Evolutionary conservation across 2,888 invertebrate species (phyloP).

Genomic region (Ochropleura plecta): DNA sequence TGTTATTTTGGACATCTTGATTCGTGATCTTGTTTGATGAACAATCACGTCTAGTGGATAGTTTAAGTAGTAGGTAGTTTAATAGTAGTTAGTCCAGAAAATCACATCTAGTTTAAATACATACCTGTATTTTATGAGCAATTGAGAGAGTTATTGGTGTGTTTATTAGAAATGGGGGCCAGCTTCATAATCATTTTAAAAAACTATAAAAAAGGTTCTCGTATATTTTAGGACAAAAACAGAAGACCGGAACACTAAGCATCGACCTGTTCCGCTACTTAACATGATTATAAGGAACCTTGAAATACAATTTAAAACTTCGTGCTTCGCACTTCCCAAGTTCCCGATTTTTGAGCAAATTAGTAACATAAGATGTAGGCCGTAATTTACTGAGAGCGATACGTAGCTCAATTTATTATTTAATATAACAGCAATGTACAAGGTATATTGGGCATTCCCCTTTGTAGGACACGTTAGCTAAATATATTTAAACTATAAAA

Average conservation of each 20-base stretch:
- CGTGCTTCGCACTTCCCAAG: constrained; percentile 56
- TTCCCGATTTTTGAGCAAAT: constrained; percentile 67
- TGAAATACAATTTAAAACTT: constrained; percentile 64
- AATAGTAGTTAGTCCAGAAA: too few relatives aligned
- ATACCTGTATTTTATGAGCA: not conserved
- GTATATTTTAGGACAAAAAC: constrained; percentile 37
- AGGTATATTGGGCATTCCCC: constrained; percentile 33
- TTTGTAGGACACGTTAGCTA: constrained; percentile 35
- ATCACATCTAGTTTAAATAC: not conserved
- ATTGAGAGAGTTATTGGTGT: not conserved
- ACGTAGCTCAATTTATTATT: constrained; percentile 44
- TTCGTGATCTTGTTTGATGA: not conserved
- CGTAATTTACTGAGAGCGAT: constrained; percentile 57
- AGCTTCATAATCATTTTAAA: constrained; percentile 6
- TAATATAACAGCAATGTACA: constrained; percentile 54
- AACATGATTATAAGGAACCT: constrained; percentile 62
- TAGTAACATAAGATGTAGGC: constrained; percentile 61
- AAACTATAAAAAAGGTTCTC: constrained; percentile 22
- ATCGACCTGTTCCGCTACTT: constrained; percentile 47
- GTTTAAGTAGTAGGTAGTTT: too few relatives aligned
- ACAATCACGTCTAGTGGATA: not conserved
- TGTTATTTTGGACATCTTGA: not conserved
- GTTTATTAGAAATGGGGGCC: not conserved
- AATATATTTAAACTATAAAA: constrained; percentile 46
- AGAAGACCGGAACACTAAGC: constrained; percentile 46